Evolutionary conservation across 2,888 invertebrate species (phyloP).

Genomic region (Euplagia quadripunctaria): DNA sequence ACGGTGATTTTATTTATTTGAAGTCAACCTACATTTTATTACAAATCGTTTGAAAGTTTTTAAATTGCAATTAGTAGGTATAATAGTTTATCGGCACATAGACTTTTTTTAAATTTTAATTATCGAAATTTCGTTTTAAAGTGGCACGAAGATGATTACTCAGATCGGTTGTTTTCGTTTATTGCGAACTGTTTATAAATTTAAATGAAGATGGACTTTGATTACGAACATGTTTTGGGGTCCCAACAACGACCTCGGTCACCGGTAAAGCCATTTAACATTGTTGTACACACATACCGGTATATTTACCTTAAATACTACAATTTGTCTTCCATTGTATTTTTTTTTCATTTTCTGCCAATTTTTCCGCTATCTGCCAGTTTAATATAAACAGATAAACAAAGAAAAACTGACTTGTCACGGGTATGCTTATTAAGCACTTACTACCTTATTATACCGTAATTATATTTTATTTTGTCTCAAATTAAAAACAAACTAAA

Average conservation of each 20-base stretch:
- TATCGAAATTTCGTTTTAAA: not conserved
- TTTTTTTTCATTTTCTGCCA: no score
- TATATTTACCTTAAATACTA: not conserved
- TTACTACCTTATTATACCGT: no score
- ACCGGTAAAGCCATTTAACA: not conserved
- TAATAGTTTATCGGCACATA: not conserved
- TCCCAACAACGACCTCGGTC: not conserved
- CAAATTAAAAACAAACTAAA: not conserved
- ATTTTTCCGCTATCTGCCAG: no score
- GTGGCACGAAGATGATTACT: not conserved
- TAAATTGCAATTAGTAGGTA: not conserved
- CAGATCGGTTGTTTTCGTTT: not conserved
- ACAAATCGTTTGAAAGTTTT: not conserved
- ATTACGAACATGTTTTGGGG: not conserved
- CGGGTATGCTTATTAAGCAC: no score
- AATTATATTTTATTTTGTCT: not conserved
- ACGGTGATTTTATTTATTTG: not conserved
- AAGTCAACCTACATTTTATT: not conserved
- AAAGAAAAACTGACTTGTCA: no score
- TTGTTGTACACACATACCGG: no score
- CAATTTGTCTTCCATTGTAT: not conserved
- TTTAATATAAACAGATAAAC: no score
- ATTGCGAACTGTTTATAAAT: not conserved
- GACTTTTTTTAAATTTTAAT: not conserved
- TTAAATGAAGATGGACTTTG: not conserved